A percentile compares a stretch with the other conserved stretches of the same genome.
Evolutionary conservation across 2,797 vertebrate genomes (phyloP).

Genomic region (Halcyon badia): DNA sequence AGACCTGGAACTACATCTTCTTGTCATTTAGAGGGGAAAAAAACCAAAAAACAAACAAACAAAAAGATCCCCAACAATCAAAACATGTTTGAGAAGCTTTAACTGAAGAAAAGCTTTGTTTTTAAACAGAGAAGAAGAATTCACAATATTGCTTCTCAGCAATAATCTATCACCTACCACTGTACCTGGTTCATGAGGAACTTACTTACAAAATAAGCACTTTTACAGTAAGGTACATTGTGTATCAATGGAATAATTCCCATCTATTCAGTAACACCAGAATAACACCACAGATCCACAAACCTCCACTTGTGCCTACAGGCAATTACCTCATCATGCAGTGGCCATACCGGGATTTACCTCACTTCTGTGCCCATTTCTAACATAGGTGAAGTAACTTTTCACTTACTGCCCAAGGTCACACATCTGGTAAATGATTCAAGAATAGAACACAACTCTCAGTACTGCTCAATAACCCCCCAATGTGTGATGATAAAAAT

Average conservation of each 20-base stretch:
- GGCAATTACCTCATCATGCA: not conserved
- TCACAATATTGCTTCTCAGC: not conserved
- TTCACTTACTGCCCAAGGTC: not conserved
- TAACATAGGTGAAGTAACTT: not conserved
- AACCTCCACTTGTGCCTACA: not conserved
- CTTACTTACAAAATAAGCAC: not conserved
- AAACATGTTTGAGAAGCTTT: not conserved
- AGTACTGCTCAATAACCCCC: not conserved
- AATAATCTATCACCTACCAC: not conserved
- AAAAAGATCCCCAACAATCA: not conserved
- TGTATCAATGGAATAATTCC: not conserved
- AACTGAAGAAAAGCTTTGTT: not conserved
- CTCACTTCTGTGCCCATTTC: not conserved
- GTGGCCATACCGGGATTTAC: not conserved
- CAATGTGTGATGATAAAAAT: constrained; percentile 9
- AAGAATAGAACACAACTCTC: not conserved
- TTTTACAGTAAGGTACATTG: not conserved
- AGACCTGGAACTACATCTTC: not conserved
- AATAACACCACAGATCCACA: not conserved
- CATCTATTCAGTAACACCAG: not conserved
- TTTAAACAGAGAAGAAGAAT: not conserved
- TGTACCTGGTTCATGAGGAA: not conserved
- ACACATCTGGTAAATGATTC: not conserved
- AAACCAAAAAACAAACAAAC: not conserved
- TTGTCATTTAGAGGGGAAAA: not conserved